Percentiles rank a stretch among this genome's conserved stretches.
phyloP scores from a whole-genome alignment of 2,797 vertebrate genomes.

The Silurus aristotelis region DNA sequence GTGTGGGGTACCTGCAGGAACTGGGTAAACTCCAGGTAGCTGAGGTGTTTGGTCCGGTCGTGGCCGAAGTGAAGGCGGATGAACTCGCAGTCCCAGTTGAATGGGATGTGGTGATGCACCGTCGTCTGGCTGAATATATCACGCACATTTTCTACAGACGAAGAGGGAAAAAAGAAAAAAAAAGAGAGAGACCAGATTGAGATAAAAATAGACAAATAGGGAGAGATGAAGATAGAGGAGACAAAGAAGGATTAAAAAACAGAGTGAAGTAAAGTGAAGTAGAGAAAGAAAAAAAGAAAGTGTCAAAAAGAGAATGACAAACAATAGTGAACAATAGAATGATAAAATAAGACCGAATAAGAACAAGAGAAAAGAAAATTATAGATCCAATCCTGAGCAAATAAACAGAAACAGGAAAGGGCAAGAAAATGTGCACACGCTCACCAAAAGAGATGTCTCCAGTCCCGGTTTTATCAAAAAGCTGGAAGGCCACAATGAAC shows the following conservation, averaged over 20 bases:
- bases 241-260: neutral
- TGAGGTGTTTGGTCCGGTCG: conserved; percentile 90
- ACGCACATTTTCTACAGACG: conserved; percentile 86
- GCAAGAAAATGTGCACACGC: conserved; percentile 40
- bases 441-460: conserved; percentile 95
- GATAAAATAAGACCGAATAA: too few species aligned
- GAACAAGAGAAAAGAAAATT: neutral
- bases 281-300: neutral
- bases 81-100: conserved; percentile 99
- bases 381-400: too few species aligned
- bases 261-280: too few species aligned
- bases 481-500: conserved; percentile 96
- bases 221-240: neutral
- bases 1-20: conserved; percentile 87
- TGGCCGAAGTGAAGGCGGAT: conserved; percentile 96
- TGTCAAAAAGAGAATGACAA: neutral
- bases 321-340: neutral
- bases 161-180: neutral
- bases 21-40: conserved; percentile 95
- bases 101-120: conserved; percentile 97
- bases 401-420: too few species aligned
- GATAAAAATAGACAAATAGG: neutral
- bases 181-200: neutral
- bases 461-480: conserved; percentile 96
- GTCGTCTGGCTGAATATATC: conserved; percentile 98